A percentile compares a stretch with the other conserved stretches of the same genome.
These are phyloP conservation scores for Hippocampus barbouri DNA, from an alignment of 2,113 vertebrate species.

Conservation along the genomic window DNA sequence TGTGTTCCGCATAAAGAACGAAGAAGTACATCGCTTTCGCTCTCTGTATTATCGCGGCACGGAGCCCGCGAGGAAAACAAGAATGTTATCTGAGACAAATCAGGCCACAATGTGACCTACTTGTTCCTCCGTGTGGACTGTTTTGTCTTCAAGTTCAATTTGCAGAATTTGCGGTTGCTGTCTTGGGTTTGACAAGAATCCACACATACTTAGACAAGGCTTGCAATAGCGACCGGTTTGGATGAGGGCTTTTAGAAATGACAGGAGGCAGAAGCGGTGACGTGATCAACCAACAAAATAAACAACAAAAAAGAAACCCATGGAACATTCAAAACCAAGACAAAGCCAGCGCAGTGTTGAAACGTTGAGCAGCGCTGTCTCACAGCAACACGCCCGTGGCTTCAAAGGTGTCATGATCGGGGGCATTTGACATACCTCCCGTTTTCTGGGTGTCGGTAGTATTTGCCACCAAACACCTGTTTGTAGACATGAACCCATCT, in stretches of 20 bases:
- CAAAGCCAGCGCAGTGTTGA: neutral
- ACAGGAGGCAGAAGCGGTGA: neutral
- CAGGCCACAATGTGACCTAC: constrained; percentile 23
- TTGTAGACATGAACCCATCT: no score
- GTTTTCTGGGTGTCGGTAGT: no score
- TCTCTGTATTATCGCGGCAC: constrained; percentile 17
- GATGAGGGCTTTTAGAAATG: neutral
- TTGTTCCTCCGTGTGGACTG: neutral
- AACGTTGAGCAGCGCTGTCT: neutral
- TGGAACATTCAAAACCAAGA: neutral
- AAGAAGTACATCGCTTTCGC: constrained; percentile 39
- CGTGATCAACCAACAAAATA: neutral
- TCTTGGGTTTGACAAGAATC: neutral
- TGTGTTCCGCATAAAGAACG: constrained; percentile 22
- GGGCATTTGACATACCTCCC: no score
- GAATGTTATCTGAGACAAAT: constrained; percentile 26
- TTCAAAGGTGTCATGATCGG: no score
- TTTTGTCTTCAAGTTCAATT: neutral
- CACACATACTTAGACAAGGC: neutral
- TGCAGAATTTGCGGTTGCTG: neutral
- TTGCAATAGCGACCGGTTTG: neutral
- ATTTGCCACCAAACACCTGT: no score
- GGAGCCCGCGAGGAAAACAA: constrained; percentile 20
- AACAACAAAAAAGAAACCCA: neutral
- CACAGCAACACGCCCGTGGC: no score